Conservation (phyloP, 2,113 vertebrate genomes). For the Toxotes chatareus region DNA sequence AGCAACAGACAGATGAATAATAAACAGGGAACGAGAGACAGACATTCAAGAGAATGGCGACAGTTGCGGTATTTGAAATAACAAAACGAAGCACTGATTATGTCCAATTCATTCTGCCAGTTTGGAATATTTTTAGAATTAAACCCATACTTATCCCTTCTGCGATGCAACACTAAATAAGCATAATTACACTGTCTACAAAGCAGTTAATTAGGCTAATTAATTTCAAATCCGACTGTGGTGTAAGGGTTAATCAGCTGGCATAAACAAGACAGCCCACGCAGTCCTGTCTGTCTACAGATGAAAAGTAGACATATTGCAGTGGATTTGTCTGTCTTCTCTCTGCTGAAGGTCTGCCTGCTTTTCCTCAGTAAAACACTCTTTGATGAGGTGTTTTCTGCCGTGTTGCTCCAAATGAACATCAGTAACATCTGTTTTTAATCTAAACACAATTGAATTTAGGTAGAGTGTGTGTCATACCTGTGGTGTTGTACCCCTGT, state of each 20-base stretch:
- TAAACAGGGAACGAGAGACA: neutral
- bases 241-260: slow-evolving; percentile 55
- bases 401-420: neutral
- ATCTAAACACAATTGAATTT: neutral
- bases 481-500: neutral
- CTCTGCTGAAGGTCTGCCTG: neutral
- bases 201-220: slow-evolving; percentile 54
- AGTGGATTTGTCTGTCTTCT: slow-evolving; percentile 22
- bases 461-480: neutral
- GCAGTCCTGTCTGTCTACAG: slow-evolving; percentile 19
- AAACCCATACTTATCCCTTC: slow-evolving; percentile 25
- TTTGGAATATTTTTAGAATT: slow-evolving; percentile 35
- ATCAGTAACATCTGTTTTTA: neutral
- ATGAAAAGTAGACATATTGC: neutral
- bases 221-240: slow-evolving; percentile 39
- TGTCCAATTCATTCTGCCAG: neutral
- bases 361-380: neutral
- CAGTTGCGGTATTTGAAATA: neutral
- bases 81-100: slow-evolving; percentile 12
- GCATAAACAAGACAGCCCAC: slow-evolving; percentile 50
- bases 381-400: slow-evolving; percentile 1
- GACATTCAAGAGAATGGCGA: neutral
- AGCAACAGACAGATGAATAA: neutral
- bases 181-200: slow-evolving; percentile 41
- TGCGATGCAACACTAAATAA: slow-evolving; percentile 44